Conservation (phyloP, 2,888 invertebrate genomes). For the Ephialtes manifestator region DNA sequence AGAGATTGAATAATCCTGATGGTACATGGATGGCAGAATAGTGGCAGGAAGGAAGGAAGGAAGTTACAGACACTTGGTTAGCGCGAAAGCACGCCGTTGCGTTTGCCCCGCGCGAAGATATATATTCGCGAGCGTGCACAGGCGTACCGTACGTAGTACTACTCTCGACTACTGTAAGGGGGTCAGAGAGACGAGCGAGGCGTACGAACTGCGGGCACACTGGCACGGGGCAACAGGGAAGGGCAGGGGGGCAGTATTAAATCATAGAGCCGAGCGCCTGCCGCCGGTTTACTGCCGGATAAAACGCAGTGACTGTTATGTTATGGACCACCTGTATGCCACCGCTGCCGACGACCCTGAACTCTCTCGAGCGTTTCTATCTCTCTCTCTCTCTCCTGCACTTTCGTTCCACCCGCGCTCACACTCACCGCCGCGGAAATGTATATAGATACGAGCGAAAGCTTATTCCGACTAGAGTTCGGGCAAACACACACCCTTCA, state of each 20-base stretch:
- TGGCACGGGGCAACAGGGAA: conserved; percentile 69
- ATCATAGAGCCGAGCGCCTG: conserved; percentile 85
- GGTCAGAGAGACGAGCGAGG: conserved; percentile 59
- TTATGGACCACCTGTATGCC: conserved; percentile 86
- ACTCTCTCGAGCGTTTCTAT: conserved; percentile 73
- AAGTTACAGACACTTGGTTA: conserved; percentile 66
- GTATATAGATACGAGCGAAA: background rate
- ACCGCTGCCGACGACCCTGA: conserved; percentile 81
- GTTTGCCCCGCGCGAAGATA: conserved; percentile 46
- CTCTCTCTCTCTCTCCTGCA: conserved; percentile 37
- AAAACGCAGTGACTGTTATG: conserved; percentile 86
- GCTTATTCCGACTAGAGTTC: background rate
- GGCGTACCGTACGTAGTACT: conserved; percentile 32
- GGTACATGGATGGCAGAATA: conserved; percentile 9
- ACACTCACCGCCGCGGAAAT: conserved; percentile 8
- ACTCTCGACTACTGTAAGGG: conserved; percentile 53
- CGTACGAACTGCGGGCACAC: conserved; percentile 46
- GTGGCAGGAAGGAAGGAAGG: conserved; percentile 42
- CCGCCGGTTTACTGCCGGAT: conserved; percentile 86
- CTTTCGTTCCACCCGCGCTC: conserved; percentile 50
- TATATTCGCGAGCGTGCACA: conserved; percentile 46
- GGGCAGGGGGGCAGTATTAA: conserved; percentile 83
- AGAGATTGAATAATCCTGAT: conserved; percentile 58
- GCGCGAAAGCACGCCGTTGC: conserved; percentile 56
- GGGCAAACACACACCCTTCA: conserved; percentile 5